Evolutionary conservation across 2,888 invertebrate genomes (phyloP).

Genomic region (Drosophila atroscutellata): DNA sequence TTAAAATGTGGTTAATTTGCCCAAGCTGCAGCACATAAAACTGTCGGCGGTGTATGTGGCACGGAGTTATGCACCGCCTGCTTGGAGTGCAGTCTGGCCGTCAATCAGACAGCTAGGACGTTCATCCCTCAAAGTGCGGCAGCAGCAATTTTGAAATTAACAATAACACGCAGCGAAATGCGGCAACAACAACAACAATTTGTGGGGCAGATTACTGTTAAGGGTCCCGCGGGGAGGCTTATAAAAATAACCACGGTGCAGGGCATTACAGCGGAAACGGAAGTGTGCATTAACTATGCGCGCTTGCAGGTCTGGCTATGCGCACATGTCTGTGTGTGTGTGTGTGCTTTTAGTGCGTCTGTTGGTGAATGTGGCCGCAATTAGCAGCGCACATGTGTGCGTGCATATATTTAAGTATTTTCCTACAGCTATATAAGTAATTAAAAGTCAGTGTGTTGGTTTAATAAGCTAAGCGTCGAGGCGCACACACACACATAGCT

Average conservation of each 20-base stretch:
- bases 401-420: constrained; percentile 48
- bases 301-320: constrained; percentile 45
- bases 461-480: constrained; percentile 73
- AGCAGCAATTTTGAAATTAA: constrained; percentile 66
- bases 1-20: constrained; percentile 77
- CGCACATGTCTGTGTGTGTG: constrained; percentile 10
- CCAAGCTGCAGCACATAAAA: constrained; percentile 66
- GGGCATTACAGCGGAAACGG: constrained; percentile 76
- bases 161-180: constrained; percentile 72
- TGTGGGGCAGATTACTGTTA: not conserved
- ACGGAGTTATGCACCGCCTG: constrained; percentile 5
- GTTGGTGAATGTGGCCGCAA: constrained; percentile 54
- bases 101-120: constrained; percentile 45
- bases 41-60: constrained; percentile 55
- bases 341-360: constrained; percentile 2
- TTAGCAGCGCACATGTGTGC: constrained; percentile 62
- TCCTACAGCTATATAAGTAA: constrained; percentile 68
- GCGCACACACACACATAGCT: constrained; percentile 18
- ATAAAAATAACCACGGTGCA: constrained; percentile 71
- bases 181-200: constrained; percentile 29
- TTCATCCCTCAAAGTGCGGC: constrained; percentile 61
- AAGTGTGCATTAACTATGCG: constrained; percentile 77
- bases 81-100: constrained; percentile 17
- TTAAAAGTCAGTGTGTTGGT: constrained; percentile 73
- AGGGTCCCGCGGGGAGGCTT: constrained; percentile 32